Percentiles rank a stretch among this genome's conserved stretches.
phyloP scores from a whole-genome alignment of 2,113 vertebrate species.

The Xenopus tropicalis region DNA sequence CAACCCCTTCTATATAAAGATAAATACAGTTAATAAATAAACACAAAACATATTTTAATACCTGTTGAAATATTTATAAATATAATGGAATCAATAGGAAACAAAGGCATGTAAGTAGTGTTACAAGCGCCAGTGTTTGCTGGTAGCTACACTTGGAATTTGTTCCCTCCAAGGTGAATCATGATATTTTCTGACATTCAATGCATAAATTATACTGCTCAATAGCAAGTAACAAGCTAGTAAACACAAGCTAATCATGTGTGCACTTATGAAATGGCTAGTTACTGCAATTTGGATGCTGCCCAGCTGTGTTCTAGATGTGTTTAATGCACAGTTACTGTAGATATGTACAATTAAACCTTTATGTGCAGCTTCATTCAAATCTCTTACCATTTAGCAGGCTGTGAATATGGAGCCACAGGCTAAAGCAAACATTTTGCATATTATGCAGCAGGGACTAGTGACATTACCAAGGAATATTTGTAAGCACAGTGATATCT shows the following conservation, averaged over 20 bases:
- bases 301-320: not conserved
- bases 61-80: not conserved
- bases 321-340: not conserved
- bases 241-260: not conserved
- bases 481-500: no score
- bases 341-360: not conserved
- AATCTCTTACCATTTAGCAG: not conserved
- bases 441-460: no score
- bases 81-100: not conserved
- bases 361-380: not conserved
- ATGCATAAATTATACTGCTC: constrained; percentile 1
- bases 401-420: not conserved
- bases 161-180: constrained; percentile 2
- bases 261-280: not conserved
- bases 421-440: not conserved
- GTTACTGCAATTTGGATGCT: not conserved
- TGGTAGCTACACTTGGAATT: not conserved
- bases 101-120: not conserved
- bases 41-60: no score
- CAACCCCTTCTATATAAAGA: no score
- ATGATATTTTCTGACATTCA: not conserved
- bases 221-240: not conserved
- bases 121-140: not conserved
- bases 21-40: not conserved
- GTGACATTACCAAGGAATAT: no score